Base-by-base conservation (phyloP, 2,888 invertebrate genomes). In the Mythimna ferrago region DNA sequence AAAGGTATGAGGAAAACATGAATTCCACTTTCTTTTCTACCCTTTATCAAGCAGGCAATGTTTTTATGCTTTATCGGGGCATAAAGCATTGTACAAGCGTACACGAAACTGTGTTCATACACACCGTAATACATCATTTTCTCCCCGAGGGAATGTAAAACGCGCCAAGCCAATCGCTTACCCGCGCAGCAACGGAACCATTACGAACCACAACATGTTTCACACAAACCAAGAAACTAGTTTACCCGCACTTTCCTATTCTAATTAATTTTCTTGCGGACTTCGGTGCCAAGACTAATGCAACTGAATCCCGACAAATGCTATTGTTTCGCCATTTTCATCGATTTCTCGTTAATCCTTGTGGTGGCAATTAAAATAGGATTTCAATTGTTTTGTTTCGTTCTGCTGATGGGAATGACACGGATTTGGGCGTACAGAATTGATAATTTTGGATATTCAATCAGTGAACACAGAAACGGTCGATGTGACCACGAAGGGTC, bases 341-440 rank as follows among this genome's bases (percentile, higher is more conserved):
- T 66, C 68, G 77, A 70, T 76, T 79, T 9, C 81, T 58, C 65
- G 80, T 81, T 77, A 81, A 81, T 81, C 64, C 66, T 80, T 65
- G 81, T 32, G 61, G 57, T 61, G 54, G 73, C 73, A 81, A 80
- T 81, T 81, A 80, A 81, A 80, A 81, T 73, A 32, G 73, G 64
- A 73, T 78, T 81, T 35, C 38, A 73, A 67, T 38, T 71, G 53
- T 66, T 73, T 80, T 61, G 77, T 77, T 63, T 70, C 73, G 60
- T 66, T 58, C 3, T 11, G n/a, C 32, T 67, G 58, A 19, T 54
- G 21, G 51, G 54, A 35, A 51, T 54, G 26, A 44, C 51, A 66
- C 7, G 60, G 51, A 44, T 80, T 71, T 48, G 48, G 61, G 21
- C n/a, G 7, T 16, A 1, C 14, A 9, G 32, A 57, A 68, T 64